Evolutionary conservation across 1,140 invertebrate genomes (phyloP).

Genomic region (Pararge aegeria): DNA sequence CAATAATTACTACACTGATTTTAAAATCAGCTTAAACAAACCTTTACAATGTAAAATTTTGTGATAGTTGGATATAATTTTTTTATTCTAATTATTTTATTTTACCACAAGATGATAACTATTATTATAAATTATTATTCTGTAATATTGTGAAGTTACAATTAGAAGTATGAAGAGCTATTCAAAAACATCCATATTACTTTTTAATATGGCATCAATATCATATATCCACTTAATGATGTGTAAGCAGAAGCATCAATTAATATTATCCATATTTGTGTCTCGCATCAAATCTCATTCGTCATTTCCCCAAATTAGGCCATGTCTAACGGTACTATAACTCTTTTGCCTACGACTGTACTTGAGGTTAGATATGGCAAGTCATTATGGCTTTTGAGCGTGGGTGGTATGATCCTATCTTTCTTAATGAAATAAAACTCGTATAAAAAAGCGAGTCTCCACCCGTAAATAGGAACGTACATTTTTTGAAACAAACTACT

Average conservation of each 20-base stretch:
- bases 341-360: slow-evolving; percentile 46
- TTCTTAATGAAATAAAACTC: slow-evolving; percentile 73
- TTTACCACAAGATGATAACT: too few relatives aligned
- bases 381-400: slow-evolving; percentile 63
- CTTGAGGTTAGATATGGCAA: slow-evolving; percentile 66
- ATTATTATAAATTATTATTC: too few relatives aligned
- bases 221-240: neutral
- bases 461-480: slow-evolving; percentile 20
- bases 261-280: slow-evolving; percentile 20
- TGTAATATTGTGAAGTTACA: too few relatives aligned
- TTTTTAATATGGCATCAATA: neutral
- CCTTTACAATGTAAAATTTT: too few relatives aligned
- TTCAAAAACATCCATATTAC: neutral
- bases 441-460: slow-evolving; percentile 20
- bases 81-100: too few relatives aligned
- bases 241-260: slow-evolving; percentile 6
- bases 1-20: too few relatives aligned
- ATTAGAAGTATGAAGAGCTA: too few relatives aligned
- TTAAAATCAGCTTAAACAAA: too few relatives aligned
- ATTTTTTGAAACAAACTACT: slow-evolving; percentile 8
- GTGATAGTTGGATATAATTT: too few relatives aligned
- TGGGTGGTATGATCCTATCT: slow-evolving; percentile 72
- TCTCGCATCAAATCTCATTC: slow-evolving; percentile 23
- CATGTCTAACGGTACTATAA: slow-evolving; percentile 36
- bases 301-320: slow-evolving; percentile 20